A percentile compares a stretch with the other conserved stretches of the same genome.
Conservation (phyloP, 2,888 invertebrate species). For the Rotaria socialis region DNA sequence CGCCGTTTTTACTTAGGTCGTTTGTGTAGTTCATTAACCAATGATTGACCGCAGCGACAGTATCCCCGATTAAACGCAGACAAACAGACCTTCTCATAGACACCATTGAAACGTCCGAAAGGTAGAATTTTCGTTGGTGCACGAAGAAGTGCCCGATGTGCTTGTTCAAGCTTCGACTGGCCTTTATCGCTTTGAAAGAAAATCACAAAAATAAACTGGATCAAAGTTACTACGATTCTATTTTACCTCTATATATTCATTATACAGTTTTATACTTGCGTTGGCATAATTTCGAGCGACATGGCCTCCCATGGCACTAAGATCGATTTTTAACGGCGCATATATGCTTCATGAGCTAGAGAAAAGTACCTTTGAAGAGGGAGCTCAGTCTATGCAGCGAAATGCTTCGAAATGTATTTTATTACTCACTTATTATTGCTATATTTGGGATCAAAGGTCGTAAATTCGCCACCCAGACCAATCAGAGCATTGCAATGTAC, state of each 20-base stretch:
- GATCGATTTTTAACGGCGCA: not conserved
- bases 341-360: not conserved
- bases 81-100: not conserved
- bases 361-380: not conserved
- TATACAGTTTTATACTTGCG: not conserved
- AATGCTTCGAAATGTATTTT: not conserved
- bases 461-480: not conserved
- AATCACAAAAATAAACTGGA: not conserved
- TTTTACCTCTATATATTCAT: constrained; percentile 13
- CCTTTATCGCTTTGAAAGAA: not conserved
- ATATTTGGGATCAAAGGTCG: not conserved
- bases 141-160: not conserved
- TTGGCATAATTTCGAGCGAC: not conserved
- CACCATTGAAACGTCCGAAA: not conserved
- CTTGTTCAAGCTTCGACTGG: not conserved
- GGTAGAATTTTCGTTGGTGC: not conserved
- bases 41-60: not conserved
- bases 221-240: not conserved
- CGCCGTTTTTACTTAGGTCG: not conserved
- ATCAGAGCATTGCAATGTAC: not conserved
- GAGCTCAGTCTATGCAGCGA: not conserved
- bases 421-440: not conserved
- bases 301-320: not conserved
- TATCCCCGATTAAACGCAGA: not conserved
- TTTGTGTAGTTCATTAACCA: constrained; percentile 4